Conservation (phyloP, 2,797 vertebrate species). For the Thalassophryne amazonica region DNA sequence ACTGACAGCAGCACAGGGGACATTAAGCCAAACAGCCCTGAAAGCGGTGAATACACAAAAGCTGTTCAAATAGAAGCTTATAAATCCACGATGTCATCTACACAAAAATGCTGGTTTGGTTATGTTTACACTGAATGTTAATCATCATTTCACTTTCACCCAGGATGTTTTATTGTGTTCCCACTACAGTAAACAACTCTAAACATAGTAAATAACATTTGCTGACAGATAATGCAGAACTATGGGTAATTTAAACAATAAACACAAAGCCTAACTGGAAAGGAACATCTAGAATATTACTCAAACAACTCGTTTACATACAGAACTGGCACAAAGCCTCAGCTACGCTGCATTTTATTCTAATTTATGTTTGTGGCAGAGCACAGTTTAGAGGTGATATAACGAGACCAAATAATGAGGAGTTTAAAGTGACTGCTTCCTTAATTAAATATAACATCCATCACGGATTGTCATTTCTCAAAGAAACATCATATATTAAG, state of each 20-base stretch:
- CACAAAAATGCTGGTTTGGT: slow-evolving; percentile 30
- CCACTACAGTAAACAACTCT: slow-evolving; percentile 29
- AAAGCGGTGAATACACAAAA: slow-evolving; percentile 59
- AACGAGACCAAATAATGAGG: slow-evolving; percentile 58
- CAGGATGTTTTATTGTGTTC: slow-evolving; percentile 26
- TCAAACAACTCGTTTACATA: slow-evolving; percentile 58
- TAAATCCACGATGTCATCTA: slow-evolving; percentile 51
- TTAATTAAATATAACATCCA: slow-evolving; percentile 40
- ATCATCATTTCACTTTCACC: slow-evolving; percentile 36
- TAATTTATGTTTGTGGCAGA: slow-evolving; percentile 49
- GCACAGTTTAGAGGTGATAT: slow-evolving; percentile 59
- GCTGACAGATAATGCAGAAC: slow-evolving; percentile 5
- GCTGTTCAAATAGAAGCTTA: slow-evolving; percentile 33
- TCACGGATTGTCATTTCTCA: slow-evolving; percentile 40
- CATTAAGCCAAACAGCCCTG: slow-evolving; percentile 62
- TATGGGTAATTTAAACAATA: slow-evolving; percentile 13
- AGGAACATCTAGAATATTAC: slow-evolving; percentile 49
- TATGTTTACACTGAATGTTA: slow-evolving; percentile 22
- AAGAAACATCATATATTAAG: slow-evolving; percentile 17
- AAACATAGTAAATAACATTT: slow-evolving; percentile 4
- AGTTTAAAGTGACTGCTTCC: slow-evolving; percentile 35
- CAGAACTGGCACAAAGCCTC: slow-evolving; percentile 41
- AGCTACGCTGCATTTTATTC: slow-evolving; percentile 41
- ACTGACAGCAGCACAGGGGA: slow-evolving; percentile 41
- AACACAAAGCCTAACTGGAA: slow-evolving; percentile 38